Evolutionary conservation across 2,797 vertebrate species (phyloP).

Genomic region (Sciurus carolinensis): DNA sequence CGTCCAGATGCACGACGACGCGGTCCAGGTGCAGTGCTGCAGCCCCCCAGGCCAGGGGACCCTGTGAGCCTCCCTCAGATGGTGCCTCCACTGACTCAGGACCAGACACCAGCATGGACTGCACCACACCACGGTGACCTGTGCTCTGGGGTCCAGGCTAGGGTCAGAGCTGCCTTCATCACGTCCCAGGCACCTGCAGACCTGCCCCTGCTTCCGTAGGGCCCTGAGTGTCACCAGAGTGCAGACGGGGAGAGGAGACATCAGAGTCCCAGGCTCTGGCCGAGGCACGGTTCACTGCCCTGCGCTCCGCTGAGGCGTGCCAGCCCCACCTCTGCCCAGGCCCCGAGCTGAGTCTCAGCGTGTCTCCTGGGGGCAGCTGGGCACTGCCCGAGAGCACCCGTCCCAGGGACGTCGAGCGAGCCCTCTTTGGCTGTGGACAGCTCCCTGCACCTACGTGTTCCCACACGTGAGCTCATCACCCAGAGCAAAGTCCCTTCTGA

Average conservation of each 20-base stretch:
- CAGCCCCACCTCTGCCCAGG: not conserved
- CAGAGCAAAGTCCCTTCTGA: not conserved
- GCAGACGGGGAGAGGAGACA: not conserved
- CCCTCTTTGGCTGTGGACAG: not conserved
- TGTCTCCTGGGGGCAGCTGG: not conserved
- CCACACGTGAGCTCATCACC: not conserved
- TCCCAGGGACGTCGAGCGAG: not conserved
- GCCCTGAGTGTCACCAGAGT: not conserved
- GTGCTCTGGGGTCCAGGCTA: not conserved
- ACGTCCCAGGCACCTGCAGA: accelerated
- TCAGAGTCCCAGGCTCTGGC: not conserved
- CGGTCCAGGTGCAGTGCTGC: not conserved
- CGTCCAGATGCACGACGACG: too few species aligned
- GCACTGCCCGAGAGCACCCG: too few species aligned
- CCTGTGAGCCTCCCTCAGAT: not conserved
- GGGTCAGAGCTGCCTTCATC: not conserved
- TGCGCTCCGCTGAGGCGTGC: not conserved
- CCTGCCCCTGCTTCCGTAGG: not conserved
- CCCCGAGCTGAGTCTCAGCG: not conserved
- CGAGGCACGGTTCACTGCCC: not conserved
- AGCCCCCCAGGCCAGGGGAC: too few species aligned
- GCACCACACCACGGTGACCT: not conserved
- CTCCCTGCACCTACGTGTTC: not conserved
- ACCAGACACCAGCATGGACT: too few species aligned
- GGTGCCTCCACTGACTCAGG: not conserved